Conservation (phyloP, 2,113 vertebrate species). For the Pantherophis guttatus region DNA sequence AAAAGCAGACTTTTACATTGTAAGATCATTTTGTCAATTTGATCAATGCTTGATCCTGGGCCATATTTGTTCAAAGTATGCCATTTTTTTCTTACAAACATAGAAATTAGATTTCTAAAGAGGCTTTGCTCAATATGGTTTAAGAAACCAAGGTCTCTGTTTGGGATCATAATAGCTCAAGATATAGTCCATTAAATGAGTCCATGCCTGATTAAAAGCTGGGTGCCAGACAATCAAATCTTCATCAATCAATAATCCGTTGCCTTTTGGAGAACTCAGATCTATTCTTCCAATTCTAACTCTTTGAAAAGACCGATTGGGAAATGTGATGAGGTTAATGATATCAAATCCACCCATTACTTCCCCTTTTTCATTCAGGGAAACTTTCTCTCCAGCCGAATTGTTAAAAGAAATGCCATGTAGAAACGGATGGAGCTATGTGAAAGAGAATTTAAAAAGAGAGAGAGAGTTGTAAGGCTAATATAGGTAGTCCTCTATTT, state of each 20-base stretch:
- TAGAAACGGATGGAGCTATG: too few species aligned
- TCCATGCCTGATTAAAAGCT: too few species aligned
- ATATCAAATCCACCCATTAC: neutral
- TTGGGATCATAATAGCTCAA: too few species aligned
- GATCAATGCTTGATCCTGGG: neutral
- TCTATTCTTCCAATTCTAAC: neutral
- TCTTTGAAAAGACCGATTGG: neutral
- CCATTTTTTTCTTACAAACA: neutral
- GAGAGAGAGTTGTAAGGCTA: too few species aligned
- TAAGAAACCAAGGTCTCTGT: neutral
- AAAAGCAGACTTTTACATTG: too few species aligned
- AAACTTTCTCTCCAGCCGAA: too few species aligned
- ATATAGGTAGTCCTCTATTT: too few species aligned
- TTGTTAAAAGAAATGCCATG: too few species aligned
- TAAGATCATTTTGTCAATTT: neutral
- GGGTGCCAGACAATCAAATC: too few species aligned
- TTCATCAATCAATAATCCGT: neutral
- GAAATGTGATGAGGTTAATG: neutral
- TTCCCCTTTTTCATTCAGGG: neutral
- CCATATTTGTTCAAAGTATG: neutral
- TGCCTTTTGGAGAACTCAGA: neutral
- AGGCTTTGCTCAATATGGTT: neutral
- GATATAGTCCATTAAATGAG: neutral
- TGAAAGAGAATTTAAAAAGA: too few species aligned
- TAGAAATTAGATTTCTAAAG: neutral